Conservation (phyloP, 1,140 invertebrate species). For the Bombus confusus region DNA sequence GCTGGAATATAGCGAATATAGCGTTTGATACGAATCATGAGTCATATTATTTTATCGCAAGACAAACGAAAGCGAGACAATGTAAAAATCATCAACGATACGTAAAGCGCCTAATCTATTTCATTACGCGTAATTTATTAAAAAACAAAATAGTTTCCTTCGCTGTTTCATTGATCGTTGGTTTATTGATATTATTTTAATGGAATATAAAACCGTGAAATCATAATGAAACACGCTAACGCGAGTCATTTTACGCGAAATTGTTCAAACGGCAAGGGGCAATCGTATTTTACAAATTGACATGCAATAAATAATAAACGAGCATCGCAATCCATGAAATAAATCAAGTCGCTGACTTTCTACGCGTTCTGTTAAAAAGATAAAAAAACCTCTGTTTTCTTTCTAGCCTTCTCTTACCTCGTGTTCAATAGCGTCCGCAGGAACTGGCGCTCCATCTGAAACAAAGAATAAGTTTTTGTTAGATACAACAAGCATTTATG, state of each 20-base stretch:
- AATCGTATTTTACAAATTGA: conserved; percentile 12
- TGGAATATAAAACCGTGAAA: conserved; percentile 7
- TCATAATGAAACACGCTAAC: conserved; percentile 14
- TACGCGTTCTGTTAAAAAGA: not conserved
- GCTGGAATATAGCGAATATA: not conserved
- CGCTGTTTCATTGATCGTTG: not conserved
- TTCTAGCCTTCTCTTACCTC: conserved; percentile 66
- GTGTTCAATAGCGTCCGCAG: conserved; percentile 61
- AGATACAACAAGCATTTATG: not conserved
- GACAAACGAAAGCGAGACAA: too few relatives aligned
- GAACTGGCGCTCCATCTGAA: conserved; percentile 74
- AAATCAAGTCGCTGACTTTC: conserved; percentile 14
- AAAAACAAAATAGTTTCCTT: not conserved
- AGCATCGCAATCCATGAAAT: conserved; percentile 7
- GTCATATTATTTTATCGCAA: not conserved
- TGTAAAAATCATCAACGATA: too few relatives aligned
- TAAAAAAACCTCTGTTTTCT: not conserved
- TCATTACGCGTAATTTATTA: not conserved
- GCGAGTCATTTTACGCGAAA: conserved; percentile 6
- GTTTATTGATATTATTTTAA: not conserved
- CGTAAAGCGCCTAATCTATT: not conserved
- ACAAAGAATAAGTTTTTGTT: conserved; percentile 58
- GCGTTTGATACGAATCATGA: not conserved
- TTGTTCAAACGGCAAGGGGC: not conserved
- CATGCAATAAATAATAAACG: not conserved